phyloP scores from a whole-genome alignment of 1,140 invertebrate genomes.

The Penaeus vannamei region DNA sequence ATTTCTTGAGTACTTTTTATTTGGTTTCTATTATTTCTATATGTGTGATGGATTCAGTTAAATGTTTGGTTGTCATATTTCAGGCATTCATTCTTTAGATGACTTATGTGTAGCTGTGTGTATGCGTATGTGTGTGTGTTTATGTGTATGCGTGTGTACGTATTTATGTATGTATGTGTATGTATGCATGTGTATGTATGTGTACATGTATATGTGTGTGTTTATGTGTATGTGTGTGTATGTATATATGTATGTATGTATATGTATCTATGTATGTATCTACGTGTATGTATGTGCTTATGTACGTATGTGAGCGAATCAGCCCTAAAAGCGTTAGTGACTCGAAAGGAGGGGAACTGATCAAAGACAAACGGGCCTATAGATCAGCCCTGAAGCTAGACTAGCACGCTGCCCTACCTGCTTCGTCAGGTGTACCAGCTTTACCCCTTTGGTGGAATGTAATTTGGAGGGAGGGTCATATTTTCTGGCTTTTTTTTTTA shows the following conservation, averaged over 20 bases:
- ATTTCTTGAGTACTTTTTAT: too few species aligned
- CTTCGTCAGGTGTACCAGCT: too few species aligned
- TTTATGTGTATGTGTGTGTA: not conserved
- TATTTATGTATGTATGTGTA: not conserved
- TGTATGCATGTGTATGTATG: not conserved
- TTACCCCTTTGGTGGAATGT: not conserved
- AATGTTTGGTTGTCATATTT: too few species aligned
- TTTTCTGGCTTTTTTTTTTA: not conserved
- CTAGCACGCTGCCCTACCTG: too few species aligned
- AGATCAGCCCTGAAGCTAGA: too few species aligned
- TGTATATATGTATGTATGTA: not conserved
- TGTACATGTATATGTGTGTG: not conserved
- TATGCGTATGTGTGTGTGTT: not conserved
- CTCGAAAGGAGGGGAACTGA: too few species aligned
- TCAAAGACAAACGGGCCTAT: too few species aligned
- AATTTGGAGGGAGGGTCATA: not conserved
- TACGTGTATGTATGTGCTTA: not conserved
- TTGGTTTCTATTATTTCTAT: too few species aligned
- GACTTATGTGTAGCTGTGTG: too few species aligned
- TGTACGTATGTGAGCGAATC: not conserved
- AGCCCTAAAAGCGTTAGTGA: too few species aligned
- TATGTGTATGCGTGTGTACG: not conserved
- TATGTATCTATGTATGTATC: not conserved
- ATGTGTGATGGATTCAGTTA: too few species aligned
- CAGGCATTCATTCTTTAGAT: too few species aligned